These are phyloP conservation scores for Dinomys branickii DNA, from an alignment of 2,113 vertebrate species.

Conservation along the genomic window DNA sequence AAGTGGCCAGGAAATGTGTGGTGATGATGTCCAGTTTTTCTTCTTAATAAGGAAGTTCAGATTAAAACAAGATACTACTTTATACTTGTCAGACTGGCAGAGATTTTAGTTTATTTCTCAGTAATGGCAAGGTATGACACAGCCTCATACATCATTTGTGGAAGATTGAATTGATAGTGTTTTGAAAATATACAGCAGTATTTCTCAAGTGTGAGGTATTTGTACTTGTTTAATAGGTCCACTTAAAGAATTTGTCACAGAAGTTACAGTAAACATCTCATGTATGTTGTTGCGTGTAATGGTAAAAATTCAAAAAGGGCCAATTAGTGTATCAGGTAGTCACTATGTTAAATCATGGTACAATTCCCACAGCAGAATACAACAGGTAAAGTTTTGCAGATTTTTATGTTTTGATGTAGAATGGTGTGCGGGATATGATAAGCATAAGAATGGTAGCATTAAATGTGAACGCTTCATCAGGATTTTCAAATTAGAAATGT, in stretches of 20 bases:
- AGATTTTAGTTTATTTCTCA: neutral
- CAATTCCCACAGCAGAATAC: neutral
- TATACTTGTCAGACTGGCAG: neutral
- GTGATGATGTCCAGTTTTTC: neutral
- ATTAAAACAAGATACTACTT: slow-evolving; percentile 8
- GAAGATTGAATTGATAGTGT: neutral
- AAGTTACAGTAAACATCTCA: neutral
- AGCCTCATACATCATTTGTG: neutral
- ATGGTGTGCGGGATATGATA: neutral
- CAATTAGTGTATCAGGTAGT: neutral
- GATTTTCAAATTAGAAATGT: neutral
- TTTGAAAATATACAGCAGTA: slow-evolving; percentile 10
- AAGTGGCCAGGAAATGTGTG: neutral
- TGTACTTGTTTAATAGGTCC: neutral
- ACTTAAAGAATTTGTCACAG: slow-evolving; percentile 8
- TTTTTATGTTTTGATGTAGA: slow-evolving; percentile 19
- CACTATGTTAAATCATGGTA: neutral
- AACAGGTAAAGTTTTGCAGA: neutral
- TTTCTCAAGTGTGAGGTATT: slow-evolving; percentile 4
- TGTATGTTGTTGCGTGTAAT: neutral
- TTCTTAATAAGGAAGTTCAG: slow-evolving; percentile 17
- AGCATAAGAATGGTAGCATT: neutral
- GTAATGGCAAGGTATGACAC: neutral
- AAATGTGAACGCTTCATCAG: neutral
- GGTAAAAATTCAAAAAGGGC: neutral